Evolutionary conservation across 2,888 invertebrate species (phyloP).

Genomic region (Lasioglossum malachurum): DNA sequence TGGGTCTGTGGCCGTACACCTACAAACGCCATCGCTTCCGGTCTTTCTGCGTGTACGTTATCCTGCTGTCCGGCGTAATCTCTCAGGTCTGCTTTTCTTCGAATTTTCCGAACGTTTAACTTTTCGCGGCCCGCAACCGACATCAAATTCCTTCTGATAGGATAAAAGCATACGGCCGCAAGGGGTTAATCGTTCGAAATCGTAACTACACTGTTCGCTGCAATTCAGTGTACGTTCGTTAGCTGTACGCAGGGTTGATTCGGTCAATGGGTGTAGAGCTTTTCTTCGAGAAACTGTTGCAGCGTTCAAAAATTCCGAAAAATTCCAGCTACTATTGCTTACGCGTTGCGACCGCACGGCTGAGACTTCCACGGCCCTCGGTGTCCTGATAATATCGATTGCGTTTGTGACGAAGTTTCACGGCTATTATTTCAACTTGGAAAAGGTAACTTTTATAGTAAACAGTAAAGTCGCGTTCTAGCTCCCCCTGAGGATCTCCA

Average conservation of each 20-base stretch:
- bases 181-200: neutral
- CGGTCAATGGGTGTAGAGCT: no score
- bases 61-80: neutral
- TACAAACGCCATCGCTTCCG: neutral
- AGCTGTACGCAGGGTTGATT: no score
- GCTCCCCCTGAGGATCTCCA: no score
- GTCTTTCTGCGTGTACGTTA: neutral
- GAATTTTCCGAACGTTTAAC: neutral
- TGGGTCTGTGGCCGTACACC: neutral
- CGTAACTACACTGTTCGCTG: neutral
- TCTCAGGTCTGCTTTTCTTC: neutral
- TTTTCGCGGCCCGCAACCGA: neutral
- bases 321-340: neutral
- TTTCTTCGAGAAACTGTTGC: neutral
- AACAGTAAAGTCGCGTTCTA: no score
- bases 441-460: neutral
- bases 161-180: neutral
- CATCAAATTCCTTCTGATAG: neutral
- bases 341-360: neutral
- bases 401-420: neutral
- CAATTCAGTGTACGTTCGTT: neutral
- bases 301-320: neutral
- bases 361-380: neutral
- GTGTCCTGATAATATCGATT: neutral
- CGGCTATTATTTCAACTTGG: neutral